Evolutionary conservation across 2,113 vertebrate genomes (phyloP).

Genomic region (Lycaon pictus): DNA sequence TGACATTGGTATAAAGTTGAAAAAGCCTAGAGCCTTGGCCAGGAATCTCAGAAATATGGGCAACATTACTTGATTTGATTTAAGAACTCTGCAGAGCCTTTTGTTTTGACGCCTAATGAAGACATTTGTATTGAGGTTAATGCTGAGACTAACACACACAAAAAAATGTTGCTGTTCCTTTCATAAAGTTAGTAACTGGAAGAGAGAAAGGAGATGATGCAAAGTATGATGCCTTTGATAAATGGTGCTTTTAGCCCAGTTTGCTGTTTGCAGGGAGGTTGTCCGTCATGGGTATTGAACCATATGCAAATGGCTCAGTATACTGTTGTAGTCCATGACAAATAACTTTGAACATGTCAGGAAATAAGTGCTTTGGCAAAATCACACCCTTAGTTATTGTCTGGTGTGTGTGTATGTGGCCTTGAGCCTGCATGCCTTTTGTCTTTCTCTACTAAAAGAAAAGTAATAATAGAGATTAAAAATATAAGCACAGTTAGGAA

Average conservation of each 20-base stretch:
- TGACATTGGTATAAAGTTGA: not conserved
- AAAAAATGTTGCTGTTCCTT: not conserved
- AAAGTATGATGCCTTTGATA: not conserved
- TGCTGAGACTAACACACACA: not conserved
- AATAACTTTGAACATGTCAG: not conserved
- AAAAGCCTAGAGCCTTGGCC: not conserved
- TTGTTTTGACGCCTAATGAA: not conserved
- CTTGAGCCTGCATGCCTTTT: not conserved
- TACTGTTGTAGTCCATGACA: not conserved
- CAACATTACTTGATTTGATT: not conserved
- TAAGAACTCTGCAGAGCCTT: not conserved
- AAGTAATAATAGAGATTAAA: not conserved
- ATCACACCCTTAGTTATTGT: not conserved
- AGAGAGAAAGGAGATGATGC: not conserved
- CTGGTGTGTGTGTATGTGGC: not conserved
- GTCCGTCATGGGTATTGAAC: not conserved
- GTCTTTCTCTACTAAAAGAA: not conserved
- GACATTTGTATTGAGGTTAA: constrained; percentile 11
- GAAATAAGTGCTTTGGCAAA: not conserved
- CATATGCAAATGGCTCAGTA: not conserved
- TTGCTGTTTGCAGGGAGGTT: not conserved
- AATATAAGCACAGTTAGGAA: not conserved
- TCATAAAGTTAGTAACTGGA: not conserved
- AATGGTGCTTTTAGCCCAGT: constrained; percentile 41
- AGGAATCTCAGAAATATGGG: not conserved